Percentiles rank a stretch among this genome's conserved stretches.
Evolutionary conservation across 2,797 vertebrate species (phyloP).

Genomic region (Setipinna tenuifilis): DNA sequence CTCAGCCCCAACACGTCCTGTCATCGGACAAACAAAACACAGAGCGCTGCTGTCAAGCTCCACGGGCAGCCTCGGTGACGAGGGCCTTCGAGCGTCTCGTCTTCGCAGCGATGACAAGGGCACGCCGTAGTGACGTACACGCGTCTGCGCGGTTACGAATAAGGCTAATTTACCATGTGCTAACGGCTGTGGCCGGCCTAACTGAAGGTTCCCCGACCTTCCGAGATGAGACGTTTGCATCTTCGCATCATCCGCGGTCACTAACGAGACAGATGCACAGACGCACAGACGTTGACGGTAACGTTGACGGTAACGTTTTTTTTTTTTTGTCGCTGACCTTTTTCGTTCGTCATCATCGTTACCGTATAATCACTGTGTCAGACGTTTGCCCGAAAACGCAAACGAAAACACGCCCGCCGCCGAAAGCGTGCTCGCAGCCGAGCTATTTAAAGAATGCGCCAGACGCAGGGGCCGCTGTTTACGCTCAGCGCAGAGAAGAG

Average conservation of each 20-base stretch:
- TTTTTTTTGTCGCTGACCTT: constrained; percentile 62
- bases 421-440: constrained; percentile 27
- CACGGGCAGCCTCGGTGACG: not conserved
- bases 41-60: not conserved
- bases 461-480: constrained; percentile 44
- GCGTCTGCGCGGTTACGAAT: constrained; percentile 44
- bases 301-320: no score
- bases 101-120: not conserved
- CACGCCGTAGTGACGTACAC: constrained; percentile 46
- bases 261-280: constrained; percentile 8
- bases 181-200: constrained; percentile 46
- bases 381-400: not conserved
- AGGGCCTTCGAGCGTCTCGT: not conserved
- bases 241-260: no score
- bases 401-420: constrained; percentile 40
- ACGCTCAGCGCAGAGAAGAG: constrained; percentile 43
- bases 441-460: constrained; percentile 61
- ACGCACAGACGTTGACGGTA: no score
- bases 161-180: constrained; percentile 61
- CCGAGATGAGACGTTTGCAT: constrained; percentile 55
- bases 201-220: constrained; percentile 39
- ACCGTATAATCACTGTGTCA: constrained; percentile 58
- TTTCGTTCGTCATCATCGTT: constrained; percentile 48
- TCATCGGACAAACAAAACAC: not conserved
- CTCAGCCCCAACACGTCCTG: not conserved